Evolutionary conservation across 2,113 vertebrate species (phyloP), one percentile per base, ranked within the genome.

Genomic region (Rhagologus leucostigma): DNA sequence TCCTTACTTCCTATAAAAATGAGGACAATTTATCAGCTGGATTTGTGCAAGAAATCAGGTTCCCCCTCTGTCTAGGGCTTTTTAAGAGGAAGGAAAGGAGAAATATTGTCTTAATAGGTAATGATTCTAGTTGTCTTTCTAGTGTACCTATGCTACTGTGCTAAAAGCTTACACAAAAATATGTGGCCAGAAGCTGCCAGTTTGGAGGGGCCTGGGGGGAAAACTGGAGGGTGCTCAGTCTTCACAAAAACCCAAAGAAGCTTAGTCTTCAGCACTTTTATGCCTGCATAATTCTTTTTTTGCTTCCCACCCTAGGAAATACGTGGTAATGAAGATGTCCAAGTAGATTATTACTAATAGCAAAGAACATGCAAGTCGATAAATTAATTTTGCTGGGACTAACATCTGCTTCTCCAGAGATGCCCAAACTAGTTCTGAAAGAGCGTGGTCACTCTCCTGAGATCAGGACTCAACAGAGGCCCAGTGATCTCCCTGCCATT

Each of bases 381-480:
- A 63, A 59, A 49, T 37, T 32, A n/a, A 16, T 75, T 83, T 68
- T 85, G 13, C 37, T 59, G 41, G 1, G 3, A 37, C 11, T 71
- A 46, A 11, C 6, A 3, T 26, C 20, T 53, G 6, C n/a, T 44
- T 60, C 67, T 37, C 35, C 33, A 84, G 85, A 64, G 30, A 17
- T 16, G 39, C 18, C 7, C 44, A 50, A 9, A 14, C 7, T 32
- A 29, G 3, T 3, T n/a, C 37, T 3, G 8, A 27, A 32, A 13
- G 5, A 56, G 7, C 1, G 1, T 6, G 18, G 11, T 47, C 37
- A 30, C 6, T 1, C 7, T 52, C 4, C 19, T 22, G 30, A 21
- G 23, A 4, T 26, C 27, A 47, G 70, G 46, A 33, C 8, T 10
- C n/a, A 10, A 0, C 0, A 3, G 32, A 10, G 32, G 11, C 37